Percentiles rank a stretch among this genome's conserved stretches.
These are phyloP conservation scores for Lamellibrachia luymesi DNA, from an alignment of 1,140 invertebrate genomes.

Conservation along the genomic window DNA sequence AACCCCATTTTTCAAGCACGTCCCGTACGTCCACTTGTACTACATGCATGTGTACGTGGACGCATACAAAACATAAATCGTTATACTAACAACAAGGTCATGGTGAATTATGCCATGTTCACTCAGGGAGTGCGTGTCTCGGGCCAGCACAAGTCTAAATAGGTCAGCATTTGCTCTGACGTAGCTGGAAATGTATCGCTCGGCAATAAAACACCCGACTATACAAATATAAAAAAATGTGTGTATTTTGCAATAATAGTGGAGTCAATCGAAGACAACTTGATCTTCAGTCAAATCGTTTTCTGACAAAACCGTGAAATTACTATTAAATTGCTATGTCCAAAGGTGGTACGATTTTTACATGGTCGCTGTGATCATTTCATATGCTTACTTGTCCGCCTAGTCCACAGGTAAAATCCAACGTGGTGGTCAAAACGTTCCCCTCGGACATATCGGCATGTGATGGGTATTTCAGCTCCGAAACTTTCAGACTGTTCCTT, in stretches of 20 bases:
- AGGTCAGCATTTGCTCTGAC: background rate
- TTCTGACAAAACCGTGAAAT: too few species aligned
- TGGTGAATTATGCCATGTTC: background rate
- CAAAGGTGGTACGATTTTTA: background rate
- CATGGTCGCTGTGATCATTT: background rate
- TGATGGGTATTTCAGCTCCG: too few species aligned
- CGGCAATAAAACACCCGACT: background rate
- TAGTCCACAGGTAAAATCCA: background rate
- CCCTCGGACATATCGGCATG: background rate
- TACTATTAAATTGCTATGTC: background rate
- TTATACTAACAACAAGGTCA: background rate
- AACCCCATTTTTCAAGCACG: background rate
- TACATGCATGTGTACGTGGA: background rate
- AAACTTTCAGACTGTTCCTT: too few species aligned
- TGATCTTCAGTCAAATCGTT: too few species aligned
- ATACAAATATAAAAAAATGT: background rate
- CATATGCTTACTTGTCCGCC: background rate
- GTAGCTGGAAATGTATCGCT: background rate
- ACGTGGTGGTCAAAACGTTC: background rate
- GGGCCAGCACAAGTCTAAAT: background rate
- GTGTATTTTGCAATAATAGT: background rate
- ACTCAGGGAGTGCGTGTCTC: background rate
- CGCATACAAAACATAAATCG: background rate
- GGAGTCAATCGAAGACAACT: too few species aligned
- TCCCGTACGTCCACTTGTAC: background rate